These are phyloP conservation scores for human (Homo sapiens) DNA, from an alignment of 2,113 vertebrate genomes.

Conservation along the genomic window DNA sequence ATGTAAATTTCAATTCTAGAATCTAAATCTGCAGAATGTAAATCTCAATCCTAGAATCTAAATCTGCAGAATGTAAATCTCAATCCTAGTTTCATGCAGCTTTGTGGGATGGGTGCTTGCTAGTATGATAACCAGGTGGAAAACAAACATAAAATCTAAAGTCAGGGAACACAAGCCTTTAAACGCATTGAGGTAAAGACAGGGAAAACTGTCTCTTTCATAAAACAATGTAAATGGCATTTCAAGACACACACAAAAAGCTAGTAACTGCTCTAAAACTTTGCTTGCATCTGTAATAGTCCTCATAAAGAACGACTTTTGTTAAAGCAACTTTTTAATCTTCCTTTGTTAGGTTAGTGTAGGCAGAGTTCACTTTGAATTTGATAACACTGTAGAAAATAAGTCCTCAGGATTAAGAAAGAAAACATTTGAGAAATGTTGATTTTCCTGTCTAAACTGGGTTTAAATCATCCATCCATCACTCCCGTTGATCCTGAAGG, in stretches of 20 bases:
- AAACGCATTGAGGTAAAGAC: not conserved
- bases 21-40: no score
- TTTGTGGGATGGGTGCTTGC: not conserved
- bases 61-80: not conserved
- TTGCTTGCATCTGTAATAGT: not conserved
- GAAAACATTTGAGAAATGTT: conserved; percentile 61
- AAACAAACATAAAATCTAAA: not conserved
- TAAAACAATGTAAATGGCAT: not conserved
- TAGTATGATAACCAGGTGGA: not conserved
- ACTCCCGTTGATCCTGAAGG: not conserved
- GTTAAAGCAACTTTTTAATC: not conserved
- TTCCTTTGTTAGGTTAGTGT: not conserved
- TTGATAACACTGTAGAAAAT: conserved; percentile 29
- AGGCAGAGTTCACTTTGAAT: not conserved
- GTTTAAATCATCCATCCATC: not conserved
- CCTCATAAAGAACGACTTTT: not conserved
- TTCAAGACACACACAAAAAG: not conserved
- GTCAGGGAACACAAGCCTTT: not conserved
- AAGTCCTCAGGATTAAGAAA: not conserved
- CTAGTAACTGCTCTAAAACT: not conserved
- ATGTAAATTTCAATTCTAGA: not conserved
- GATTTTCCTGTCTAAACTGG: conserved; percentile 41
- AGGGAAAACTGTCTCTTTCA: not conserved
- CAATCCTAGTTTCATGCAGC: not conserved
- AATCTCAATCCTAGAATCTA: no score